phyloP scores from a whole-genome alignment of 2,113 vertebrate genomes.

The Camelus bactrianus region DNA sequence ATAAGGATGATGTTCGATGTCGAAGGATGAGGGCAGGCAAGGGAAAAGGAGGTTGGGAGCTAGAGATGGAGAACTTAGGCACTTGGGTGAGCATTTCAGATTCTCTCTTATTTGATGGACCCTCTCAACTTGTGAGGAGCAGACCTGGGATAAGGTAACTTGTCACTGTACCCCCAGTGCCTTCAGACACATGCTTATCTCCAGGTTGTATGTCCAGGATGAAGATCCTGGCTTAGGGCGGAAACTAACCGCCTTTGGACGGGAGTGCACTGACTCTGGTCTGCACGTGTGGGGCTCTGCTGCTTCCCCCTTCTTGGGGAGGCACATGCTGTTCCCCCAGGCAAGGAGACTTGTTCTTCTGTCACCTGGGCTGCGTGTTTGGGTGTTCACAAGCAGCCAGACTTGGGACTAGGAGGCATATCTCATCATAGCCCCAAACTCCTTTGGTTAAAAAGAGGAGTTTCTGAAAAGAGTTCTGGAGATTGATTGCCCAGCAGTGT shows the following conservation, averaged over 20 bases:
- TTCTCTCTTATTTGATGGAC: not conserved
- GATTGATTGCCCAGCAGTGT: too few species aligned
- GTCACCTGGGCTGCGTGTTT: not conserved
- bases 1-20: not conserved
- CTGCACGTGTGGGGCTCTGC: not conserved
- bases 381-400: not conserved
- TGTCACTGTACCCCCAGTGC: not conserved
- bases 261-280: not conserved
- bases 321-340: not conserved
- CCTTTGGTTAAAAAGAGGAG: not conserved
- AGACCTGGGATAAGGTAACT: not conserved
- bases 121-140: not conserved
- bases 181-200: not conserved
- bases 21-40: not conserved
- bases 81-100: not conserved
- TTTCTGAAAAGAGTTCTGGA: not conserved
- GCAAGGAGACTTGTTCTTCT: not conserved
- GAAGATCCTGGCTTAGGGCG: not conserved
- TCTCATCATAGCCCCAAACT: not conserved
- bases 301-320: not conserved
- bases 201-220: not conserved
- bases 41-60: not conserved
- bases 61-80: not conserved
- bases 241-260: not conserved
- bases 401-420: not conserved